Evolutionary conservation across 2,888 invertebrate species (phyloP).

Genomic region (Polylopha cassiicola): DNA sequence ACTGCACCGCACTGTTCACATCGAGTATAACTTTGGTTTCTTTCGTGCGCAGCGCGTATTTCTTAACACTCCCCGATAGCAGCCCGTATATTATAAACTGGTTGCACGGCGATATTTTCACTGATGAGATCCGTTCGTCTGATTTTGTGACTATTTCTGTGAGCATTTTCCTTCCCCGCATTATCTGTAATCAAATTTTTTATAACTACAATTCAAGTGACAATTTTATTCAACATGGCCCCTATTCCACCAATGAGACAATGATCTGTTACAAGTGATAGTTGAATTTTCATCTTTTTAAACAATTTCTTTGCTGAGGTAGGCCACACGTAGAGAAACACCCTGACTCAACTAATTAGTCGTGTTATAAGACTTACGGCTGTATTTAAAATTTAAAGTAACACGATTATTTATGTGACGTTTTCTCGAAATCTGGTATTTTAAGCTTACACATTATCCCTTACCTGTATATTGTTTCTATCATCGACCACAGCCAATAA

Average conservation of each 20-base stretch:
- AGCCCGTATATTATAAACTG: slow-evolving; percentile 70
- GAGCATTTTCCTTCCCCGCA: slow-evolving; percentile 61
- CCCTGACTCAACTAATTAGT: too few relatives aligned
- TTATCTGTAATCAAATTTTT: slow-evolving; percentile 51
- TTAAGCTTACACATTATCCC: slow-evolving; percentile 7
- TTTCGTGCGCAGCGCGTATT: slow-evolving; percentile 58
- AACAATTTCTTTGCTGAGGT: too few relatives aligned
- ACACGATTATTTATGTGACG: neutral
- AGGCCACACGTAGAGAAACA: too few relatives aligned
- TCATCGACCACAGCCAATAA: slow-evolving; percentile 67
- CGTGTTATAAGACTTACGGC: too few relatives aligned
- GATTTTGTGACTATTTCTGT: slow-evolving; percentile 60
- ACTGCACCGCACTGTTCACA: slow-evolving; percentile 58
- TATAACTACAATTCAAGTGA: too few relatives aligned
- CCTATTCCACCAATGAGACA: too few relatives aligned
- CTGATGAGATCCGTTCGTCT: slow-evolving; percentile 60
- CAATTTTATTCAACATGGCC: too few relatives aligned
- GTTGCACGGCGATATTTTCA: slow-evolving; percentile 71
- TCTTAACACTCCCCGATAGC: slow-evolving; percentile 58
- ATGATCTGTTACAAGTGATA: too few relatives aligned
- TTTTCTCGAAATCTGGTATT: neutral
- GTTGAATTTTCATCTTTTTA: too few relatives aligned
- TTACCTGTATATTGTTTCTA: slow-evolving; percentile 68
- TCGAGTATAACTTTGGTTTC: slow-evolving; percentile 53
- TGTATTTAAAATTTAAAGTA: too few relatives aligned